A percentile compares a stretch with the other conserved stretches of the same genome.
Evolutionary conservation across 2,113 vertebrate species (phyloP).

Genomic region (Phoenicopterus ruber): DNA sequence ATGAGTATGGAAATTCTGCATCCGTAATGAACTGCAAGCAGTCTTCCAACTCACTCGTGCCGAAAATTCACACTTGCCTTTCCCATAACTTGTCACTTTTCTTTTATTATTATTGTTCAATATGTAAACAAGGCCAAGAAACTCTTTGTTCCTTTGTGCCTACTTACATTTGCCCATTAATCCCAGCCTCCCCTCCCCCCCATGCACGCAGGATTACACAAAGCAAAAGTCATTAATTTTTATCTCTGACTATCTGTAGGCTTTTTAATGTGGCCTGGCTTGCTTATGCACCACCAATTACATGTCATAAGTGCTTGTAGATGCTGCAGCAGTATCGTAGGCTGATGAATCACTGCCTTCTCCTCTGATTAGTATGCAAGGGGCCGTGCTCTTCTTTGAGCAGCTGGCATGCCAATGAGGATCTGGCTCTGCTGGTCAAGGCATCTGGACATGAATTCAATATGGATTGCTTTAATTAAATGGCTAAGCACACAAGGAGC

Average conservation of each 20-base stretch:
- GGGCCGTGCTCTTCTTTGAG: slow-evolving; percentile 75
- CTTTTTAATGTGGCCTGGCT: slow-evolving; percentile 86
- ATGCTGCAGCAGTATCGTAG: slow-evolving; percentile 77
- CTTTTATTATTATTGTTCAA: slow-evolving; percentile 76
- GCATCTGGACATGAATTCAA: slow-evolving; percentile 84
- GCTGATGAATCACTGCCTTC: slow-evolving; percentile 83
- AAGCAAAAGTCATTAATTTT: slow-evolving; percentile 91
- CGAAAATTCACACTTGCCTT: slow-evolving; percentile 77
- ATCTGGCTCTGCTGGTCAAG: slow-evolving; percentile 81
- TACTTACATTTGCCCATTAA: slow-evolving; percentile 80
- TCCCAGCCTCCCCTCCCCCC: slow-evolving; percentile 64
- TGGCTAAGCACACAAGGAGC: slow-evolving; percentile 79
- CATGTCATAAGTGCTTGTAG: slow-evolving; percentile 87
- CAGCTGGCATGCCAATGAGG: slow-evolving; percentile 85
- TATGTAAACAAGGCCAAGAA: slow-evolving; percentile 80
- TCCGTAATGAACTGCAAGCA: slow-evolving; percentile 74
- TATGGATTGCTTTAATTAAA: slow-evolving; percentile 86
- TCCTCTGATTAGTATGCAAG: slow-evolving; percentile 80
- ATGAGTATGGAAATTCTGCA: slow-evolving; percentile 76
- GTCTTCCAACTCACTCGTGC: slow-evolving; percentile 78
- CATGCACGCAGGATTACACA: slow-evolving; percentile 80
- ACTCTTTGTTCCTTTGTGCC: slow-evolving; percentile 83
- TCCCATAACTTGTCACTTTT: slow-evolving; percentile 79
- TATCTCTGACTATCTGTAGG: slow-evolving; percentile 87
- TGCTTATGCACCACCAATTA: slow-evolving; percentile 86